Base-by-base conservation (phyloP, 2,888 invertebrate species). In the Chaitophorus viminalis region DNA sequence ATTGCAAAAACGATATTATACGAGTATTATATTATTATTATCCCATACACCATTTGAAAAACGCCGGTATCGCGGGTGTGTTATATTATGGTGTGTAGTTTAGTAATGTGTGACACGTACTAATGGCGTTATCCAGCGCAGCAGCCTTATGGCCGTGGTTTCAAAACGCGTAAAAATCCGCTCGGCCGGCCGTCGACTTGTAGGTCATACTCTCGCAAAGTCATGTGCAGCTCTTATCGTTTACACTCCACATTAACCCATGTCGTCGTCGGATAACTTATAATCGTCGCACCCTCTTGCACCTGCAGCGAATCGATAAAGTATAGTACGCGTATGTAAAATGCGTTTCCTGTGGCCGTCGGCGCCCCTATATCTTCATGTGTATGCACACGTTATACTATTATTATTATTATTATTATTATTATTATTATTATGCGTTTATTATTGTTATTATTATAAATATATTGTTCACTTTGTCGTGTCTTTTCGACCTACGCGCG, bases 271-370 rank as follows among this genome's bases (percentile, higher is more conserved):
- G 17, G 33, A 33, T 72, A 31, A 39, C 39, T 39, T 9, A 31
- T 70, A 70, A 70, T 70, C 72, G 33, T 72, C 17, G 4, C 72
- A 72, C 72, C 72, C 72, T 31, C 18, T 72, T 33, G 33, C 72
- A 72, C 72, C 72, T 33, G 72, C 14, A 46, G 46, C n/a, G 18
- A 72, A 72, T 72, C 72, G n/a, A 72, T 72, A 72, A 72, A 31
- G 17, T 72, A 72, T 33, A 31, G 17, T 33, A 72, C 31, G 18
- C 31, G 31, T 4, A 11, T 31, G 29, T 31, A 31, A 11, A 60
- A 25, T 60, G 60, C 9, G n/a, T n/a, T 68, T 68, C 68, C 68
- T n/a, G 29, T 68, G 11, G 68, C 29, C 29, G 29, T 68, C 68
- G n/a, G n/a, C n/a, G 68, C 60, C 60, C 60, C 60, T 60, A 25